These are phyloP conservation scores for Heterohyrax brucei DNA, from an alignment of 2,797 vertebrate species.

Conservation along the genomic window DNA sequence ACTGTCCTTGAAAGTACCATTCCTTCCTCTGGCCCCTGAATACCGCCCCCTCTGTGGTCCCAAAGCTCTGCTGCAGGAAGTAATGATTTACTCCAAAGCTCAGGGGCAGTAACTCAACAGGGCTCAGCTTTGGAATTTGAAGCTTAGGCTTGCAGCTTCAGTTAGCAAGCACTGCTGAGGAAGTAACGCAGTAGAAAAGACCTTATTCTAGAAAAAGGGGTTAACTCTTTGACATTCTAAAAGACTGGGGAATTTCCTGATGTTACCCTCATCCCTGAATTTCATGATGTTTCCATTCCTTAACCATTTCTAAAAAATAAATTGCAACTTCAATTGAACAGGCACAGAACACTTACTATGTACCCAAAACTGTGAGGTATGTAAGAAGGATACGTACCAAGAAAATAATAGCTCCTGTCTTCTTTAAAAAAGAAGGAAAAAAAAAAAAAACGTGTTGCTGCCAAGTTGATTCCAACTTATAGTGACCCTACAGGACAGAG, in stretches of 20 bases:
- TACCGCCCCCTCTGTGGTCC: neutral
- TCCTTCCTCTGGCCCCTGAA: neutral
- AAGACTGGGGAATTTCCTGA: conserved; percentile 16
- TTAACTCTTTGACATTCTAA: conserved; percentile 56
- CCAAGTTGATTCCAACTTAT: no score
- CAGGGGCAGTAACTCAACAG: conserved; percentile 30
- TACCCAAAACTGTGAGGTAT: conserved; percentile 47
- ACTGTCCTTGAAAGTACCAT: neutral
- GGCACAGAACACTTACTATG: neutral
- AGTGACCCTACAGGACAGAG: no score
- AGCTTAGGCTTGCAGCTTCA: neutral
- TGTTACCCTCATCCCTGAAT: neutral
- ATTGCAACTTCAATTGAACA: conserved; percentile 70
- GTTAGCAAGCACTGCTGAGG: conserved; percentile 1
- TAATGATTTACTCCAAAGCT: conserved; percentile 57
- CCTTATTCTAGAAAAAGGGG: neutral
- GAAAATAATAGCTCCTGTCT: conserved; percentile 49
- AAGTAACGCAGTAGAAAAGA: conserved; percentile 22
- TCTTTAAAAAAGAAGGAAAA: neutral
- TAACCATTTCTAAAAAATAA: conserved; percentile 57
- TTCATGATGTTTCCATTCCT: conserved; percentile 38
- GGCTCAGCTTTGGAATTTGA: conserved; percentile 43
- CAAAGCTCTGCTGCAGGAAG: conserved; percentile 16
- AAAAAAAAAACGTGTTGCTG: no score
- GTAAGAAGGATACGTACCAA: conserved; percentile 59